Evolutionary conservation across 2,113 vertebrate genomes (phyloP), one percentile per base, ranked within the genome.

Genomic region (Amazona vittata): DNA sequence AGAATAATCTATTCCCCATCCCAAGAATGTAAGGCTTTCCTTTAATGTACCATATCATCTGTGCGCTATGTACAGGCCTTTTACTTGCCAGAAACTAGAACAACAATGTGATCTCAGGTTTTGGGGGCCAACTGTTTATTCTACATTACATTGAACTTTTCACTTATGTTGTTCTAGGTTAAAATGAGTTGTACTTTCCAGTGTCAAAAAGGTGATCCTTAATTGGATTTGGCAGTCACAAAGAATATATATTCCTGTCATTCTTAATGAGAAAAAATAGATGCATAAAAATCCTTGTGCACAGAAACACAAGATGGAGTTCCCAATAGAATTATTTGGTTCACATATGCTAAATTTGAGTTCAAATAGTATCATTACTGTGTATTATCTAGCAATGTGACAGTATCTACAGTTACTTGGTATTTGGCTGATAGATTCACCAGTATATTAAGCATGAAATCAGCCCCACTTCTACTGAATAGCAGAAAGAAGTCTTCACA

Each of bases 1-100:
- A 99, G 88, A 99, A 98, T 89, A 99, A 98, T 95, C 98, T 99
- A 67, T 99, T 99, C 97, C 98, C 99, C 96, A 98, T 99, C 59
- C 99, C 99, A 76, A 99, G 98, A 97, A 99, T 99, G 99, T 99
- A 98, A 99, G 99, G 97, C 64, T 69, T 85, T 91, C 64, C 29
- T 41, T 94, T 93, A 82, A 87, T 85, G 9, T 63, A 59, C 10
- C 53, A 3, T 62, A 35, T 74, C 37, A 18, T 93, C 62, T 1
- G 0, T 65, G 25, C 43, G 59, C 47, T 50, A 55, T 68, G 50
- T 78, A 44, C 25, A 64, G 22, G 20, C 21, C 14, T 86, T 93
- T 71, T 33, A 68, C 12, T 77, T 83, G 31, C 65, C 24, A 70
- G 52, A 87, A 69, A 39, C 5, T 59, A 53, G 33, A 19, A 46